A percentile compares a stretch with the other conserved stretches of the same genome.
Evolutionary conservation across 2,797 vertebrate species (phyloP).

Genomic region (Serranus cabrilla): DNA sequence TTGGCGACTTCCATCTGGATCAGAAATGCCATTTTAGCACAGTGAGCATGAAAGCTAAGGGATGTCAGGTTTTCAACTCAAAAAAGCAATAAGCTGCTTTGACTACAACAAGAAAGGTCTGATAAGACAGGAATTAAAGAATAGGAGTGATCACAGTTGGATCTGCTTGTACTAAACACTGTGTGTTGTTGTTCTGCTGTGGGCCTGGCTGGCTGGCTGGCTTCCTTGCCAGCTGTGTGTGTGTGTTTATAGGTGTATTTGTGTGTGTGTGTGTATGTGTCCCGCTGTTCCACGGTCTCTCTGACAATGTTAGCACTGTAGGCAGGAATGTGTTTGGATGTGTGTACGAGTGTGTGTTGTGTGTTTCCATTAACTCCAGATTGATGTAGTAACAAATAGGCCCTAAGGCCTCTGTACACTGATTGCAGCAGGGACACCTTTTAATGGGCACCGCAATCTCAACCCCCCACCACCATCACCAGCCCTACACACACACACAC

Average conservation of each 20-base stretch:
- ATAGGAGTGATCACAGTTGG: conserved; percentile 32
- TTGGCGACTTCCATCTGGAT: conserved; percentile 11
- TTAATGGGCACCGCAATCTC: conserved; percentile 71
- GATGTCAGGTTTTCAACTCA: neutral
- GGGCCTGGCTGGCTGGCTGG: conserved; percentile 20
- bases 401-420: conserved; percentile 72
- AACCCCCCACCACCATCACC: neutral
- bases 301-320: conserved; percentile 62
- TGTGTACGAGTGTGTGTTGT: conserved; percentile 30
- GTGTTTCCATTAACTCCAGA: conserved; percentile 76
- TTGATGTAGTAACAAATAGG: conserved; percentile 78
- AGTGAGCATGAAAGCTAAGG: neutral
- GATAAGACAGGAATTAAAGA: neutral
- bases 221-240: conserved; percentile 43
- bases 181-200: conserved; percentile 36
- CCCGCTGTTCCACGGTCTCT: conserved; percentile 63
- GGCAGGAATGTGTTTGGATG: conserved; percentile 52
- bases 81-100: neutral
- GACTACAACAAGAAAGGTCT: neutral
- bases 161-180: conserved; percentile 31
- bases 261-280: conserved; percentile 20
- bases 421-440: conserved; percentile 80
- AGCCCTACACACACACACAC: conserved; percentile 4
- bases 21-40: conserved; percentile 11
- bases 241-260: neutral